Base-by-base conservation (phyloP, 2,797 vertebrate genomes). In the Glyptemys insculpta region DNA sequence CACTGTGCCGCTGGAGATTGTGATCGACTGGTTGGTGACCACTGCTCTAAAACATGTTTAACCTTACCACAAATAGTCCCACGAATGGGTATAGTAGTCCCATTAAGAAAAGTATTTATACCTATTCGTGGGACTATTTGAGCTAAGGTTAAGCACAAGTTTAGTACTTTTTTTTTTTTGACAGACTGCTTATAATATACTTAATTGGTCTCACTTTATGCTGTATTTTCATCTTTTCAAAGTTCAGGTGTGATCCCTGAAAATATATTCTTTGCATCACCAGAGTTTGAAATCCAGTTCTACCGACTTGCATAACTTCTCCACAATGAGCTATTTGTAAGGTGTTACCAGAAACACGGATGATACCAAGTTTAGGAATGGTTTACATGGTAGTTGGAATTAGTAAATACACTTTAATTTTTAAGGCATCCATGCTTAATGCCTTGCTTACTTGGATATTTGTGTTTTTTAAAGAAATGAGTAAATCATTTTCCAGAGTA, bases 401-500 rank as follows among this genome's bases (percentile, higher is more conserved):
- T 78, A 93, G 12, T 52, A 44, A 74, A 85, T 44, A 49, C 16
- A 79, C 37, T 18, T 85, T 85, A 41, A 54, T 85, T 81, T 78
- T 15, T 14, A 52, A 56, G 29, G 11, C 18, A 44, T 18, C n/a
- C 11, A 0, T 4, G 18, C 16, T 8, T 47, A 37, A 37, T n/a
- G 18, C 62, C n/a, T 68, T 68, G 8, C 34, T 37, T 68, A 34
- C 62, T 93, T 59, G 10, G 81, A 1, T 52, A 0, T 83, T 92
- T n/a, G 84, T 84, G 89, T 52, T 94, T 85, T 62, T 62, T 31
- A 19, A 50, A 91, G 50, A 47, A 90, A 49, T 84, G 82, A 95
- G 89, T 93, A 84, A 86, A 50, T 79, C 25, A 8, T 88, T 92
- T 96, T 92, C 59, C 76, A 79, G 85, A 83, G 47, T 80, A 85